These are phyloP conservation scores for Creontiades dilutus DNA, from an alignment of 2,888 invertebrate genomes.

Conservation along the genomic window DNA sequence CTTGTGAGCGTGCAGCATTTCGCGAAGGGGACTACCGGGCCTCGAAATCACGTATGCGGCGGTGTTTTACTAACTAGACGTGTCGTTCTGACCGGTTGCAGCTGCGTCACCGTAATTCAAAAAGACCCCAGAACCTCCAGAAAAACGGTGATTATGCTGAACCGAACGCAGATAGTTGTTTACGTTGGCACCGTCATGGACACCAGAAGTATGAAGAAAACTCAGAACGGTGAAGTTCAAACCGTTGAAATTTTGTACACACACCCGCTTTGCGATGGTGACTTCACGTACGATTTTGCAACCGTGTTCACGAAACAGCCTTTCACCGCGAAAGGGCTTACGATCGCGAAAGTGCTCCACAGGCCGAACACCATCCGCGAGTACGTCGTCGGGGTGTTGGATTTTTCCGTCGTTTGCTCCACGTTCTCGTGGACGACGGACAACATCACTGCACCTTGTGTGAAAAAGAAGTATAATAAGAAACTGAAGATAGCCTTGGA, in stretches of 20 bases:
- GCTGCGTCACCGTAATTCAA: neutral
- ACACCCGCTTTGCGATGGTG: neutral
- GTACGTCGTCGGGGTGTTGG: neutral
- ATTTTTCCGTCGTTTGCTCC: neutral
- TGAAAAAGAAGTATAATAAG: neutral
- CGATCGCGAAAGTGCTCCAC: neutral
- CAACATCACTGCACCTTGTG: neutral
- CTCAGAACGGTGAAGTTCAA: neutral
- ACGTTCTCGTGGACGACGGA: neutral
- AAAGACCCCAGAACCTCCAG: neutral
- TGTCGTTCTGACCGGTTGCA: neutral
- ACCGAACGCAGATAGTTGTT: neutral
- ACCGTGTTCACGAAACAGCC: neutral
- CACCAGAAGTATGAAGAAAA: neutral
- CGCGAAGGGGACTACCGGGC: neutral
- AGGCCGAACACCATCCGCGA: neutral
- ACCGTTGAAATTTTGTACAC: neutral
- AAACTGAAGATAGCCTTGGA: neutral
- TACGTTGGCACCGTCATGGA: neutral
- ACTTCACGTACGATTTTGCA: neutral
- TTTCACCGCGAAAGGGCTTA: neutral
- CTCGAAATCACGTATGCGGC: neutral
- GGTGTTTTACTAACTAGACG: neutral
- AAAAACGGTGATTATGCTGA: neutral
- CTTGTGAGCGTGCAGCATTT: slow-evolving; percentile 21